Base-by-base conservation (phyloP, 1,140 invertebrate genomes). In the Neoseiulus cucumeris region DNA sequence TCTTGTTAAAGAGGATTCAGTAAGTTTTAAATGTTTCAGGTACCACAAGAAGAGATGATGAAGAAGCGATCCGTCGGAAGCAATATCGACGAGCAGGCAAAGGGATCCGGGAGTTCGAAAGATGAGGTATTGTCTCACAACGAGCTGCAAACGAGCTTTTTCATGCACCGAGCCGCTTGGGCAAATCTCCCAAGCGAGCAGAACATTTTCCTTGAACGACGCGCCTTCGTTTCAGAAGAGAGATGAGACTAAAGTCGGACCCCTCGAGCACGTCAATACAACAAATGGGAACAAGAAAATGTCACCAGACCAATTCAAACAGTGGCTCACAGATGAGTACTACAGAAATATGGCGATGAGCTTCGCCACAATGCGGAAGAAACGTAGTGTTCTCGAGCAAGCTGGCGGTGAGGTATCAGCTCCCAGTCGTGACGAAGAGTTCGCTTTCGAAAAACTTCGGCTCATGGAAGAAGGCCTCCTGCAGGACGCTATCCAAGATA, bases 291-390 rank as follows among this genome's bases (percentile, higher is more conserved):
- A 59, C 14, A 25, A 25, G 51, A 29, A 33, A 59, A 59, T 59
- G 51, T 59, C 51, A 2, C 51, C 51, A 2, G 51, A 25, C 51
- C 25, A 59, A 6, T 59, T 59, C 51, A 59, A 59, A 33, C 51
- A 59, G 22, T 59, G 51, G 51, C 51, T 59, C 17, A 59, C 51
- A 14, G 51, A 59, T 25, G 51, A 59, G 9, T 59, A 59, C 51
- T 59, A 59, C 51, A 12, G 51, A 17, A 59, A 59, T 25, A 59
- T 59, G 51, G 51, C 51, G 17, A 59, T 59, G 51, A 59, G 33
- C 33, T 59, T 59, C 51, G 51, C 51, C 4, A 59, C 51, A 12
- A 59, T 59, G 51, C 51, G 51, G 2, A 59, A 59, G 22, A 25
- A 33, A 29, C 51, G 51, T 17, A 59, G 51, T 9, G 4, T 59